Percentiles rank a stretch among this genome's conserved stretches.
phyloP scores from a whole-genome alignment of 2,113 vertebrate genomes.

The Oxygymnocypris stewartii region DNA sequence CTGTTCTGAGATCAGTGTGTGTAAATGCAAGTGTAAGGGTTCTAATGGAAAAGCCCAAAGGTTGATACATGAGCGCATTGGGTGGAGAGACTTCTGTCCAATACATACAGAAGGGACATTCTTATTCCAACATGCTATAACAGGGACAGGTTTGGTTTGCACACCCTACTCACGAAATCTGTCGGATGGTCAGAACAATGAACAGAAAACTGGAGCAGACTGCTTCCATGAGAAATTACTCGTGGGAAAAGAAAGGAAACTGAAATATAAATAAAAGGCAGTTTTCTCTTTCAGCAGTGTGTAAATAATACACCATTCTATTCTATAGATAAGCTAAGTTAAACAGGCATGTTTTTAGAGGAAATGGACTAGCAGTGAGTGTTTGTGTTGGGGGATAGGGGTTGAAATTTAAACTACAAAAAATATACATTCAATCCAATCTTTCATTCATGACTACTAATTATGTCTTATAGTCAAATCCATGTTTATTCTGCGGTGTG shows the following conservation, averaged over 20 bases:
- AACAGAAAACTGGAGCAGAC: conserved; percentile 36
- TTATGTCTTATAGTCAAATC: neutral
- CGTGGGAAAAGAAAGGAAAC: conserved; percentile 64
- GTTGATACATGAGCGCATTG: neutral
- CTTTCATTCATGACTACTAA: conserved; percentile 3
- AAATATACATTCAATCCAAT: conserved; percentile 30
- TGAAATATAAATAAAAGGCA: conserved; percentile 70
- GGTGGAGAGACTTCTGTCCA: conserved; percentile 14
- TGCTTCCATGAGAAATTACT: conserved; percentile 35
- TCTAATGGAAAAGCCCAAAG: conserved; percentile 12
- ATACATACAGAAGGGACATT: conserved; percentile 38
- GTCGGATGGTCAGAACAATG: conserved; percentile 38
- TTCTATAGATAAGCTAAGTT: conserved; percentile 67
- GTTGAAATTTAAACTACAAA: conserved; percentile 41
- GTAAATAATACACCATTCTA: conserved; percentile 69
- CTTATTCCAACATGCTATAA: conserved; percentile 17
- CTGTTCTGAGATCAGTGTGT: conserved; percentile 13
- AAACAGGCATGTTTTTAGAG: conserved; percentile 40
- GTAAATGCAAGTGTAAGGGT: neutral
- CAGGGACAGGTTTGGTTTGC: conserved; percentile 25
- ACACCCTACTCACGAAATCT: conserved; percentile 17
- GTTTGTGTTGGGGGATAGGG: conserved; percentile 38
- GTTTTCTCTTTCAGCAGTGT: conserved; percentile 67
- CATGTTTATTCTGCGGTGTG: neutral
- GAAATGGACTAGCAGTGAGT: conserved; percentile 10